Evolutionary conservation across 2,888 invertebrate genomes (phyloP).

Genomic region (Folsomia manolachei): DNA sequence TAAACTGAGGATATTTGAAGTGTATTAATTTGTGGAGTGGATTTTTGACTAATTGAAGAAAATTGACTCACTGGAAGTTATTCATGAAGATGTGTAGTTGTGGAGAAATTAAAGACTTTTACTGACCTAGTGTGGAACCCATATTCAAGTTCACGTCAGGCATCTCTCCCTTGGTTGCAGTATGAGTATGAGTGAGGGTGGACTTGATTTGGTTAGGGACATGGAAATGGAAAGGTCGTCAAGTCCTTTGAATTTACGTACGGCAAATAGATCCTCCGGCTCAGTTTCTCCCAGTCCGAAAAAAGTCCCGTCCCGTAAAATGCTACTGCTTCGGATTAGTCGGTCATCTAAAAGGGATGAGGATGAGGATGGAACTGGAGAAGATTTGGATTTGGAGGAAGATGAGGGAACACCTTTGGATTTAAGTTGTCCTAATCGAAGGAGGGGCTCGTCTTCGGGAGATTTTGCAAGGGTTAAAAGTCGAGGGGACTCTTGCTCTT

Average conservation of each 20-base stretch:
- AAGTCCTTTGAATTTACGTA: not conserved
- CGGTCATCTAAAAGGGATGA: not conserved
- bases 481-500: not conserved
- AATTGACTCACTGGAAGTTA: no score
- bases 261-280: not conserved
- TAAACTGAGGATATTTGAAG: no score
- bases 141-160: no score
- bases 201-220: not conserved
- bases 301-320: constrained; percentile 19
- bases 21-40: no score
- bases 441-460: constrained; percentile 25
- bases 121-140: no score
- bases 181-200: not conserved
- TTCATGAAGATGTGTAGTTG: no score
- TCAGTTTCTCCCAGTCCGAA: not conserved
- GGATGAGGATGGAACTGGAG: constrained; percentile 53
- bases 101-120: no score
- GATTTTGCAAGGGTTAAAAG: constrained; percentile 1
- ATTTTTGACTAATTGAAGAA: no score
- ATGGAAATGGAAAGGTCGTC: not conserved
- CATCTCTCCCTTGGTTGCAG: no score
- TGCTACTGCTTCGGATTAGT: constrained; percentile 5
- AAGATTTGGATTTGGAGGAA: constrained; percentile 55
- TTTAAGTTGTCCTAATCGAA: constrained; percentile 62
- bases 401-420: constrained; percentile 71